Evolutionary conservation across 2,113 vertebrate genomes (phyloP), one percentile per base, ranked within the genome.

Genomic region (Neoarius graeffei): DNA sequence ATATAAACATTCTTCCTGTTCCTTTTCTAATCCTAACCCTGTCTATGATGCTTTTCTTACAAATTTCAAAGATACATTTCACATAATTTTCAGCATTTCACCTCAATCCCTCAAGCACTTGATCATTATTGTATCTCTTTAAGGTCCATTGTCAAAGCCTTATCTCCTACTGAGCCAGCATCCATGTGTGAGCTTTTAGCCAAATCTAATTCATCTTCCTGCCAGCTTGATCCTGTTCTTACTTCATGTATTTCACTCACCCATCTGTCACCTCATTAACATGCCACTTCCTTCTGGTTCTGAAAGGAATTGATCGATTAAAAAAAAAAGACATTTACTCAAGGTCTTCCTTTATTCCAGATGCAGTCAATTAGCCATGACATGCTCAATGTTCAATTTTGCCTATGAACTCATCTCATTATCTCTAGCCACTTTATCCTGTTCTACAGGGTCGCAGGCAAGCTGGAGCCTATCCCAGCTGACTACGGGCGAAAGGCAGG

Each of bases 121-220:
- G 30, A 42, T 83, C 81, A 64, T 83, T 42, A 62, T 64, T 35
- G 35, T 83, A 83, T 62, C 30, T 48, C 56, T 60, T 10, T 83
- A 25, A 64, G 20, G 10, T 62, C 30, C 20, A 23, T 59, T 48
- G 81, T 83, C 19, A 50, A 48, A 83, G 4, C 17, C 81, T 20
- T 9, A 20, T 64, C 81, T 82, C 59, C 81, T 35, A n/a, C 59
- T 7, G 57, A 60, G 80, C 57, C 80, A 13, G 35, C 20, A 64
- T 64, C 48, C 35, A 23, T 23, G 42, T 60, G n/a, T 62, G 59
- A 83, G 59, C 35, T 83, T 83, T 64, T 48, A 64, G 81, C 59
- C 81, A 83, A 83, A 83, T 83, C 81, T 48, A 83, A 83, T 83
- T 64, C 81, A 64, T 64, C 81, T 64, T 62, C 20, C 59, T 83